A percentile compares a stretch with the other conserved stretches of the same genome.
Conservation (phyloP, 2,113 vertebrate species). For the Alectura lathami region DNA sequence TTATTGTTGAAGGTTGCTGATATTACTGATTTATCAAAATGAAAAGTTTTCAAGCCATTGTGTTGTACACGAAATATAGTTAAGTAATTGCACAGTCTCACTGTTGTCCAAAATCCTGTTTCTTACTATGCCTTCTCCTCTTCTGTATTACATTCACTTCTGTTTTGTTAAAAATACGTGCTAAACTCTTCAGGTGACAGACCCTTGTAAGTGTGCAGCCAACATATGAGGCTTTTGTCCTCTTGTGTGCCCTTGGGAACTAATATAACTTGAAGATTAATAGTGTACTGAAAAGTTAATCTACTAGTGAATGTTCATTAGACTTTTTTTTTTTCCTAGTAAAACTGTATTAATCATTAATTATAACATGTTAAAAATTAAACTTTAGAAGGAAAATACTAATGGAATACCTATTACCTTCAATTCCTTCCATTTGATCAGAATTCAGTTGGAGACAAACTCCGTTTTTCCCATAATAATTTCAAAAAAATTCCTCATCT, state of each 20-base stretch:
- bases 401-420: conserved; percentile 82
- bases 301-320: background rate
- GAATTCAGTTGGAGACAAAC: conserved; percentile 88
- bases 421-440: conserved; percentile 81
- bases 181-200: background rate
- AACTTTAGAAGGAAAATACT: conserved; percentile 87
- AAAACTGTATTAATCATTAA: background rate
- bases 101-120: background rate
- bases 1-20: background rate
- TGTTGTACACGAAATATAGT: background rate
- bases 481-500: conserved; percentile 82
- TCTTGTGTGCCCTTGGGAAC: background rate
- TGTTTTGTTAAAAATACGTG: background rate
- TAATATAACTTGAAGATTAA: background rate
- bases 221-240: background rate
- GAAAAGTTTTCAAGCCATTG: background rate
- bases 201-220: background rate
- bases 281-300: background rate
- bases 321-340: background rate
- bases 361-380: background rate
- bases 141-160: background rate
- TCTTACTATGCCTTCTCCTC: background rate
- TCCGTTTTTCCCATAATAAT: conserved; percentile 87
- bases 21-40: background rate
- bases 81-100: background rate